Percentiles rank a stretch among this genome's conserved stretches.
Evolutionary conservation across 2,797 vertebrate genomes (phyloP).

Genomic region (Danionella dracula): DNA sequence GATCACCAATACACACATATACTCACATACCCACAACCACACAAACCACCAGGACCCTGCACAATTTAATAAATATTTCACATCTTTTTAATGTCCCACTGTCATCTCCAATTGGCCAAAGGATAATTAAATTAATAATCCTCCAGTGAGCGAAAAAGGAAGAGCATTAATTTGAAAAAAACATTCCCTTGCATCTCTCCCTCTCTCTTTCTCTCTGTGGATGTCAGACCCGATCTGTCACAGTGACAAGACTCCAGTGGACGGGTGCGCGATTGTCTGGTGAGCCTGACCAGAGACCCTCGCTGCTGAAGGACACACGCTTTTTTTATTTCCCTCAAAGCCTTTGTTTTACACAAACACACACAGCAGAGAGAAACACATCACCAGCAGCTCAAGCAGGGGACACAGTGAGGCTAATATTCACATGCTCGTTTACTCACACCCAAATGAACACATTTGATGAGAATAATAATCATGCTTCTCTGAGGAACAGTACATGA

Average conservation of each 20-base stretch:
- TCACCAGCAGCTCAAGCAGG: neutral
- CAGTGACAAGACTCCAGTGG: conserved; percentile 73
- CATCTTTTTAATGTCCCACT: conserved; percentile 63
- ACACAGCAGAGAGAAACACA: neutral
- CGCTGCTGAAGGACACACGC: conserved; percentile 29
- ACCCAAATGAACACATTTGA: no score
- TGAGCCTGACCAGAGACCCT: conserved; percentile 68
- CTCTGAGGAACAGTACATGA: no score
- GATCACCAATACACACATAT: no score
- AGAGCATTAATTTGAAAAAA: conserved; percentile 74
- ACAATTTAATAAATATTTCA: conserved; percentile 68
- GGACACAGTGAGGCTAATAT: neutral
- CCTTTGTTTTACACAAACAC: neutral
- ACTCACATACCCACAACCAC: conserved; percentile 41
- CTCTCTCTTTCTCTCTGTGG: conserved; percentile 48
- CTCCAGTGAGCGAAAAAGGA: conserved; percentile 65
- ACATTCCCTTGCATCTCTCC: conserved; percentile 61
- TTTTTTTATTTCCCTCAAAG: neutral
- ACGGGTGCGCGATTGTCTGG: conserved; percentile 68
- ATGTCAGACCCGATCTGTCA: conserved; percentile 76
- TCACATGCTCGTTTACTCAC: neutral
- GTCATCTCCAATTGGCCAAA: conserved; percentile 74
- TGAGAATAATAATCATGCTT: no score
- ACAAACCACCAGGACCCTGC: conserved; percentile 61
- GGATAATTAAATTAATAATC: conserved; percentile 82